phyloP scores from a whole-genome alignment of 2,888 invertebrate genomes.

The Saturnia pavonia region DNA sequence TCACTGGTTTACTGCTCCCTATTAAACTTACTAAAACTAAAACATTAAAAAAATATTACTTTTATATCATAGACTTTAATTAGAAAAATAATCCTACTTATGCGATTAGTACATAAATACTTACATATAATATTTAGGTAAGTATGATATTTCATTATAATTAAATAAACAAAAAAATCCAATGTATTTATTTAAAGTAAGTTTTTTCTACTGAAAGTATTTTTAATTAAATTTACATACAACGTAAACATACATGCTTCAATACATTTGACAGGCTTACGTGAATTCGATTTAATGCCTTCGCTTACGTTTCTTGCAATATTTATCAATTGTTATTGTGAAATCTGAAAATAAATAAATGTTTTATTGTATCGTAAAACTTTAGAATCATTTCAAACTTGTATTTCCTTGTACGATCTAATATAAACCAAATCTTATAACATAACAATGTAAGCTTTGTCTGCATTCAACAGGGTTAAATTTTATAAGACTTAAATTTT shows the following conservation, averaged over 20 bases:
- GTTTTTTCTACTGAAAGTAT: neutral
- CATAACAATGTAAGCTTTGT: no score
- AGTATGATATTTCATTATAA: neutral
- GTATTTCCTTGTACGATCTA: neutral
- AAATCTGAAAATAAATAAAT: constrained; percentile 40
- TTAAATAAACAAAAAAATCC: neutral
- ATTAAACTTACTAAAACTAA: neutral
- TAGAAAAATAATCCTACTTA: no score
- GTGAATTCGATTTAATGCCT: constrained; percentile 26
- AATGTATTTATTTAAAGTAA: neutral
- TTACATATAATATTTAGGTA: neutral
- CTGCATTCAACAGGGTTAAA: no score
- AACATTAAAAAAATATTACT: neutral
- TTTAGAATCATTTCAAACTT: neutral
- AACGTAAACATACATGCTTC: neutral
- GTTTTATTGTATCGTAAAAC: neutral
- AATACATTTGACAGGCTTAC: constrained; percentile 4
- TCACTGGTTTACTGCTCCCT: neutral
- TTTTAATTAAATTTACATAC: neutral
- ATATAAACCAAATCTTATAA: no score
- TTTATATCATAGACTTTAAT: no score
- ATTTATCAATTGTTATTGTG: constrained; percentile 31
- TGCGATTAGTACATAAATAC: neutral
- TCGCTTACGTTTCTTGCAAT: constrained; percentile 30
- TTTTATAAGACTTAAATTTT: no score